phyloP scores from a whole-genome alignment of 2,113 vertebrate species.

The Alosa alosa region DNA sequence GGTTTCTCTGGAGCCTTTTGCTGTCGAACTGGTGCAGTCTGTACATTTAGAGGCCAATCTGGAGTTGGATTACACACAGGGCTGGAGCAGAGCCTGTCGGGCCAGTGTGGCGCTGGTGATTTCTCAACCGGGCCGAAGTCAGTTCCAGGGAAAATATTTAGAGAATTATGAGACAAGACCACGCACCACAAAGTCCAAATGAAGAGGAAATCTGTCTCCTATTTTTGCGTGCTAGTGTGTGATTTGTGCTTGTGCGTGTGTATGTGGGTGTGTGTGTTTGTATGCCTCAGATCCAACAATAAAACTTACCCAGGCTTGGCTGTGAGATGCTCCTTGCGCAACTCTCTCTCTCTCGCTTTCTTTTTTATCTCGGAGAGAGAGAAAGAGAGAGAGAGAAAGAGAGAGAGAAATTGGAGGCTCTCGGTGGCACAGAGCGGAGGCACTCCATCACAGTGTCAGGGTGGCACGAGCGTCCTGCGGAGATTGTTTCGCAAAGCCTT shows the following conservation, averaged over 20 bases:
- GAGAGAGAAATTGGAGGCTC: neutral
- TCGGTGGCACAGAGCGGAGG: neutral
- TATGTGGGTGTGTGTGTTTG: neutral
- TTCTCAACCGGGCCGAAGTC: constrained; percentile 23
- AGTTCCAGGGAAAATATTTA: constrained; percentile 35
- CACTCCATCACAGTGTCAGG: constrained; percentile 22
- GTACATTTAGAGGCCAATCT: neutral
- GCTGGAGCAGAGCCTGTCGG: neutral
- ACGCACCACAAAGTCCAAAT: constrained; percentile 8
- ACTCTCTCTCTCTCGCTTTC: no score
- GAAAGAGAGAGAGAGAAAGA: neutral
- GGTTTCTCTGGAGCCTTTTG: neutral
- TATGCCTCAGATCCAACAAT: constrained; percentile 5
- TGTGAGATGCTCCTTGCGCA: constrained; percentile 5
- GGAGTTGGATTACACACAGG: neutral
- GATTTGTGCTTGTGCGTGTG: neutral
- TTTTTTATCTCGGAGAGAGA: neutral
- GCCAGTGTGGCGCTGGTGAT: constrained; percentile 13
- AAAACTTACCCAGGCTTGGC: neutral
- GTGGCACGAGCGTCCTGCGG: neutral
- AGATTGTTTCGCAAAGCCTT: constrained; percentile 14
- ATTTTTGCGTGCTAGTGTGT: constrained; percentile 9
- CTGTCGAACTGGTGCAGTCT: neutral
- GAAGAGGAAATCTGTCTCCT: constrained; percentile 25
- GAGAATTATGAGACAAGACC: constrained; percentile 11